Evolutionary conservation across 1,140 invertebrate species (phyloP).

Genomic region (Zaprionus davidi): DNA sequence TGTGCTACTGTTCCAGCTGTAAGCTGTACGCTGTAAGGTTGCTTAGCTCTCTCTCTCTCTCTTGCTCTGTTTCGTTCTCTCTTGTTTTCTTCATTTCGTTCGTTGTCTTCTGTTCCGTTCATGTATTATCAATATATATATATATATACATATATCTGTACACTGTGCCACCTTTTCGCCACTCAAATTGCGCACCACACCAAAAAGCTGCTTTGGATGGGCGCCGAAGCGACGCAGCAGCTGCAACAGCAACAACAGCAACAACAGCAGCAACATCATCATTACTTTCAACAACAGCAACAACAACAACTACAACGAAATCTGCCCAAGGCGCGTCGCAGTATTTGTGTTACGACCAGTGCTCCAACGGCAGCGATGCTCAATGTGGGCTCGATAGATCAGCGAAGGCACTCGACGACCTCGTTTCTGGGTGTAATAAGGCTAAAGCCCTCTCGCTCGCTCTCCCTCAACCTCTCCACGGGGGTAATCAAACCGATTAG

Average conservation of each 20-base stretch:
- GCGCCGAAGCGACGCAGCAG: conserved; percentile 61
- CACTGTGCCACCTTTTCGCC: conserved; percentile 38
- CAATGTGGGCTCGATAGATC: conserved; percentile 56
- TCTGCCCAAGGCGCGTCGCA: conserved; percentile 67
- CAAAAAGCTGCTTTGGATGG: conserved; percentile 80
- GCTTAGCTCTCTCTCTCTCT: conserved; percentile 37
- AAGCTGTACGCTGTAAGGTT: conserved; percentile 14
- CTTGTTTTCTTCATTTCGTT: conserved; percentile 21
- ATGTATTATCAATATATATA: conserved; percentile 16
- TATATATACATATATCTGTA: conserved; percentile 21
- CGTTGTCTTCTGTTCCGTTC: conserved; percentile 12
- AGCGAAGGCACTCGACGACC: conserved; percentile 78
- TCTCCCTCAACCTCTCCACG: too few species aligned
- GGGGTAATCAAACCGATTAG: conserved; percentile 47
- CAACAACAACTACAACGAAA: conserved; percentile 45
- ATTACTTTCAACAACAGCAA: conserved; percentile 46
- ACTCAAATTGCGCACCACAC: conserved; percentile 42
- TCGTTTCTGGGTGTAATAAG: conserved; percentile 83
- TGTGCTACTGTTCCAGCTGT: conserved; percentile 26
- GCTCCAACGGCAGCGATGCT: conserved; percentile 66
- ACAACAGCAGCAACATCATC: conserved; percentile 40
- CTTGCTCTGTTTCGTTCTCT: conserved; percentile 31
- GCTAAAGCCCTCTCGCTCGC: conserved; percentile 34
- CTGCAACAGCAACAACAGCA: conserved; percentile 58
- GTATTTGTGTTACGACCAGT: conserved; percentile 78